Base-by-base conservation (phyloP, 2,113 vertebrate species). In the Delphinapterus leucas region DNA sequence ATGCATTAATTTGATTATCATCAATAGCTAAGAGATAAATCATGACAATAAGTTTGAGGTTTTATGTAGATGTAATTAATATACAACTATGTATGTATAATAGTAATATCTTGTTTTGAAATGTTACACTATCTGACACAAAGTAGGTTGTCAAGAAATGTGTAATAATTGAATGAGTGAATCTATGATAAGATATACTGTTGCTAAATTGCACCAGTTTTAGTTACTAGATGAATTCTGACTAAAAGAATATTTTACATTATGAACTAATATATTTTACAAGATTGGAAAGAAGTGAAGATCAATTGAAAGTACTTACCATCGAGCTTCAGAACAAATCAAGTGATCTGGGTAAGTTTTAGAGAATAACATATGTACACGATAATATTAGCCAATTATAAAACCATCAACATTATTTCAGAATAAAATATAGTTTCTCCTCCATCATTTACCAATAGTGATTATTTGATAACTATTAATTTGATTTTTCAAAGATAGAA, bases 311-410 rank as follows among this genome's bases (percentile, higher is more conserved):
- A 97, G 95, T 88, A 49, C 91, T 98, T 65, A 95, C 90, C 21
- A 36, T 98, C 97, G 97, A 99, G 83, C 97, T 98, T 90, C 97
- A 97, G 65, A 98, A 98, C 44, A 99, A 98, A 63, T 98, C 98
- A 97, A 76, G 83, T 95, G 98, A 99, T 97, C 87, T 99, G 86
- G 98, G 99, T 99, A 98, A 98, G 98, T 73, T 88, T 86, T 97
- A 94, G 61, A 97, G 28, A 93, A 70, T 92, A 80, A 73, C 28
- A 33, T 77, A 3, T 88, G 10, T 93, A 67, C 74, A 92, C 80
- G 17, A 95, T 95, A 88, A 84, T 82, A 79, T 73, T 96, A 93
- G 31, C 76, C 82, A 65, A 67, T 90, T 95, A 87, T 44, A 83
- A 86, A 94, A 88, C 58, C 21, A 73, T 88, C 73, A 89, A 25